Conservation (phyloP, 2,797 vertebrate genomes). For the Phyllotis vaccarum region DNA sequence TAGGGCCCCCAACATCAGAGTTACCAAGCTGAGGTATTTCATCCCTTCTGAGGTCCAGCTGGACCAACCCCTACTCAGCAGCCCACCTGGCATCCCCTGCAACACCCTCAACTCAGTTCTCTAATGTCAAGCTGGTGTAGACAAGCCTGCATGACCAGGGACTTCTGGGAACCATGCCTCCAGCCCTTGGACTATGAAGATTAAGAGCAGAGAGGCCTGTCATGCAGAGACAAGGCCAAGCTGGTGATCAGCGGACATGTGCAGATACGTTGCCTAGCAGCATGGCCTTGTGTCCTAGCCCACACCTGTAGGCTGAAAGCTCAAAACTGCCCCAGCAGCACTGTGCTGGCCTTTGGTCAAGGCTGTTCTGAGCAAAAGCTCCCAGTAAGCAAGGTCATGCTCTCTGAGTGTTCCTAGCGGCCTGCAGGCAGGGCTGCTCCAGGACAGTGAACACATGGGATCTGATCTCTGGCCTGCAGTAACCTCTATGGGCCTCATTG, state of each 20-base stretch:
- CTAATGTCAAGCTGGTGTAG: accelerated
- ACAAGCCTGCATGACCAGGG: accelerated
- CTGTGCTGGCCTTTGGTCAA: background rate
- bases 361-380: background rate
- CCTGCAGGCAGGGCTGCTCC: background rate
- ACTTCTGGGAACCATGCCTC: background rate
- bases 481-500: background rate
- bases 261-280: background rate
- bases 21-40: background rate
- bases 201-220: background rate
- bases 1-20: background rate
- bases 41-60: background rate
- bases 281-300: background rate
- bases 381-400: background rate
- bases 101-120: background rate
- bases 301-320: background rate
- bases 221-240: background rate
- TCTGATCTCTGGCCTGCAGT: background rate
- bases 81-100: background rate
- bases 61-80: background rate
- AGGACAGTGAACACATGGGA: background rate
- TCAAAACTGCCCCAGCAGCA: background rate
- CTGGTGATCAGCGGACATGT: background rate
- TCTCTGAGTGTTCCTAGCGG: background rate
- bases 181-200: background rate